These are phyloP conservation scores for Cephalopachus bancanus DNA, from an alignment of 2,797 vertebrate species.

Conservation along the genomic window DNA sequence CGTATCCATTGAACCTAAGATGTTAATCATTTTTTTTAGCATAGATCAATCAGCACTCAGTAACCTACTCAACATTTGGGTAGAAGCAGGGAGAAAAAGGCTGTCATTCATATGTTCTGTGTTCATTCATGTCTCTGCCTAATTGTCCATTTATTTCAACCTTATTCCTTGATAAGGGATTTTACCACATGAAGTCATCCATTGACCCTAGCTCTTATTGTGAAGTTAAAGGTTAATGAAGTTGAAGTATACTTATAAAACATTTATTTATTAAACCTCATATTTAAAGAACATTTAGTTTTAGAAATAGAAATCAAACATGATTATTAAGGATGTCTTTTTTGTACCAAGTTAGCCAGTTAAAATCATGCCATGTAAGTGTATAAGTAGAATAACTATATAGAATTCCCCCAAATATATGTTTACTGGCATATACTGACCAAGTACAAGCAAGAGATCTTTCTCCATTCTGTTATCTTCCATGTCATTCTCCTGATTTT, in stretches of 20 bases:
- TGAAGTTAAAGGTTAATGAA: constrained; percentile 5
- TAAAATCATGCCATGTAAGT: constrained; percentile 47
- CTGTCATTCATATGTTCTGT: background rate
- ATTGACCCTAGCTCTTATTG: background rate
- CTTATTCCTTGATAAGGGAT: background rate
- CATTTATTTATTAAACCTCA: background rate
- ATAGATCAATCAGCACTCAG: background rate
- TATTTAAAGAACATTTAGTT: background rate
- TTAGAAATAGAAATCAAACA: background rate
- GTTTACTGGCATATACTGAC: background rate
- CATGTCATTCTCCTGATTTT: background rate
- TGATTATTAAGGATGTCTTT: background rate
- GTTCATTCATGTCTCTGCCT: background rate
- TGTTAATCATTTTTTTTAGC: background rate
- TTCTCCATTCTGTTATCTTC: background rate
- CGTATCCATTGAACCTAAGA: background rate
- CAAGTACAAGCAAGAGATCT: background rate
- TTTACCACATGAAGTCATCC: background rate
- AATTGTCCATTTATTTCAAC: background rate
- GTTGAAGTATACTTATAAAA: background rate
- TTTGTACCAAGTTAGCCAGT: background rate
- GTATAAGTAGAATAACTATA: background rate
- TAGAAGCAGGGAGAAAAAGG: background rate
- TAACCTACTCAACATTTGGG: background rate
- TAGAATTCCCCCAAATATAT: background rate